Conservation (phyloP, 2,797 vertebrate genomes). For the Odontamblyopus rebecca region DNA sequence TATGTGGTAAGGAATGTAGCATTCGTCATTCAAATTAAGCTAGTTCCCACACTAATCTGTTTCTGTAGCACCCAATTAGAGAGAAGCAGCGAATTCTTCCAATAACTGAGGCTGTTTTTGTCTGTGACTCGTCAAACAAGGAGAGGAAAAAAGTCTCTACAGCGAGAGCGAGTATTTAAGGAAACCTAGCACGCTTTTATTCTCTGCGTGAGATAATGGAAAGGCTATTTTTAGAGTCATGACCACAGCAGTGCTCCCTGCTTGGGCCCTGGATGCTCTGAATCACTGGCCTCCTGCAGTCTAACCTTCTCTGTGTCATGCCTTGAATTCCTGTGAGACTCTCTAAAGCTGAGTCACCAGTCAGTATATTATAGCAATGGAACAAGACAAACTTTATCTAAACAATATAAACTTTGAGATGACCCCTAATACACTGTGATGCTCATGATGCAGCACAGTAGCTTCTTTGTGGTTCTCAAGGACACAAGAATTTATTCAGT, state of each 20-base stretch:
- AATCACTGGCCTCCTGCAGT: constrained; percentile 58
- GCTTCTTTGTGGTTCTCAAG: constrained; percentile 14
- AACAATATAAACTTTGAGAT: not conserved
- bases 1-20: constrained; percentile 45
- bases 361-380: constrained; percentile 20
- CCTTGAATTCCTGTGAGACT: constrained; percentile 42
- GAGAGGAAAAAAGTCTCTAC: constrained; percentile 44
- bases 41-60: constrained; percentile 43
- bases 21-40: constrained; percentile 51
- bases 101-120: constrained; percentile 37
- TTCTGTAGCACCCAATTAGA: constrained; percentile 39
- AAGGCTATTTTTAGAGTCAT: constrained; percentile 63
- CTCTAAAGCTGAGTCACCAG: constrained; percentile 53
- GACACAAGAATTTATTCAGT: not conserved
- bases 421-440: no score
- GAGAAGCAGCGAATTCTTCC: constrained; percentile 34
- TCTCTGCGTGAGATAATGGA: constrained; percentile 63
- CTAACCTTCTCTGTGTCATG: constrained; percentile 46
- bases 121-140: constrained; percentile 46
- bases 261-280: constrained; percentile 40
- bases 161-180: constrained; percentile 49
- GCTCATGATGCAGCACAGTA: not conserved
- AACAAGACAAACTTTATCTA: not conserved
- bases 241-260: constrained; percentile 53
- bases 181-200: constrained; percentile 45